phyloP scores from a whole-genome alignment of 2,888 invertebrate species.

The Lasioglossum figueresi region DNA sequence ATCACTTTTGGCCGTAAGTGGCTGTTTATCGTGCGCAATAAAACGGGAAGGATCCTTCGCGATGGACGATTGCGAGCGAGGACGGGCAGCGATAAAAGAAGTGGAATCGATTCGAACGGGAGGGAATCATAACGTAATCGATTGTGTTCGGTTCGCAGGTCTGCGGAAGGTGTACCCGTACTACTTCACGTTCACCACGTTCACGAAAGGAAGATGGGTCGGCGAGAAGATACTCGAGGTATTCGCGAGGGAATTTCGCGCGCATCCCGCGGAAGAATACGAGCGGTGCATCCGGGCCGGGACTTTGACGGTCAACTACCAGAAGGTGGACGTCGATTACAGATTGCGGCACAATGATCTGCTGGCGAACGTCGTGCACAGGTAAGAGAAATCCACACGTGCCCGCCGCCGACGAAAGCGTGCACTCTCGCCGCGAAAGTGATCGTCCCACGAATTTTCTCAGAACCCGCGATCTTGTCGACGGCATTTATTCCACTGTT shows the following conservation, averaged over 20 bases:
- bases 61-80: not conserved
- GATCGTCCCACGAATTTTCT: not conserved
- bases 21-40: not conserved
- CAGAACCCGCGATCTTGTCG: not conserved
- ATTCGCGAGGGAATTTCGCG: conserved; percentile 95
- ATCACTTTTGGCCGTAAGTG: not conserved
- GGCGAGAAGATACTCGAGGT: conserved; percentile 96
- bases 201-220: conserved; percentile 98
- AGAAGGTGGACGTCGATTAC: conserved; percentile 95
- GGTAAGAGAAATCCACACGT: conserved; percentile 86
- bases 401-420: conserved; percentile 10
- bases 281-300: conserved; percentile 96
- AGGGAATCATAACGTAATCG: not conserved
- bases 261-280: conserved; percentile 97
- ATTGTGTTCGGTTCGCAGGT: conserved; percentile 85
- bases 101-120: not conserved
- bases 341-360: conserved; percentile 96
- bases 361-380: conserved; percentile 96
- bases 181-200: conserved; percentile 98
- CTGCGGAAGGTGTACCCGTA: conserved; percentile 98
- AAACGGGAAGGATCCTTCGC: not conserved
- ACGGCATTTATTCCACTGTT: no score
- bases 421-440: conserved; percentile 49
- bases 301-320: conserved; percentile 96
- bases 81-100: not conserved